These are phyloP conservation scores for Mya arenaria DNA, from an alignment of 1,140 invertebrate species.

Conservation along the genomic window DNA sequence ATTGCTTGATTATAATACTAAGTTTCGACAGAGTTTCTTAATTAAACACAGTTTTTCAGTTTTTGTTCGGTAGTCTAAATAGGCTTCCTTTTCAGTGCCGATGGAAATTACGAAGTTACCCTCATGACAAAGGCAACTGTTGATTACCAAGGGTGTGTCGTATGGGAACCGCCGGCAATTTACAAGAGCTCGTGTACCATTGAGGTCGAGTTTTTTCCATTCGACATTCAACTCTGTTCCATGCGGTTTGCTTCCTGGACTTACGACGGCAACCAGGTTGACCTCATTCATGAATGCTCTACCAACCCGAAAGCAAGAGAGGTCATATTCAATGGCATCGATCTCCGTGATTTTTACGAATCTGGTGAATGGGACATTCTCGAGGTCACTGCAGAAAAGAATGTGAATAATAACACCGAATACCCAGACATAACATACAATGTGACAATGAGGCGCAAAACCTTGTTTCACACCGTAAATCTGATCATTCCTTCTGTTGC, in stretches of 20 bases:
- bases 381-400: conserved; percentile 77
- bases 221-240: conserved; percentile 96
- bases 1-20: background rate
- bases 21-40: background rate
- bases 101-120: conserved; percentile 84
- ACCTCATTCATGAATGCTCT: conserved; percentile 84
- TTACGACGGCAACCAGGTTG: conserved; percentile 96
- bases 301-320: conserved; percentile 52
- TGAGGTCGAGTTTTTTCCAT: conserved; percentile 98
- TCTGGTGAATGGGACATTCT: conserved; percentile 99
- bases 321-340: conserved; percentile 73
- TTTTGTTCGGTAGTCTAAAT: background rate
- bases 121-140: conserved; percentile 84
- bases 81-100: conserved; percentile 80
- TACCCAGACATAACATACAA: conserved; percentile 81
- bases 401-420: conserved; percentile 74
- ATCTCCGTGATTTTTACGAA: conserved; percentile 79
- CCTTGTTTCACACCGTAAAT: conserved; percentile 81
- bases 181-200: conserved; percentile 99
- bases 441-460: conserved; percentile 79
- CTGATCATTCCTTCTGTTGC: conserved; percentile 81
- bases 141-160: conserved; percentile 93
- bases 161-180: conserved; percentile 98
- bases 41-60: background rate
- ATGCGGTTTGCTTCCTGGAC: conserved; percentile 99